Evolutionary conservation across 1,140 invertebrate species (phyloP).

Genomic region (Drosophila virilis): DNA sequence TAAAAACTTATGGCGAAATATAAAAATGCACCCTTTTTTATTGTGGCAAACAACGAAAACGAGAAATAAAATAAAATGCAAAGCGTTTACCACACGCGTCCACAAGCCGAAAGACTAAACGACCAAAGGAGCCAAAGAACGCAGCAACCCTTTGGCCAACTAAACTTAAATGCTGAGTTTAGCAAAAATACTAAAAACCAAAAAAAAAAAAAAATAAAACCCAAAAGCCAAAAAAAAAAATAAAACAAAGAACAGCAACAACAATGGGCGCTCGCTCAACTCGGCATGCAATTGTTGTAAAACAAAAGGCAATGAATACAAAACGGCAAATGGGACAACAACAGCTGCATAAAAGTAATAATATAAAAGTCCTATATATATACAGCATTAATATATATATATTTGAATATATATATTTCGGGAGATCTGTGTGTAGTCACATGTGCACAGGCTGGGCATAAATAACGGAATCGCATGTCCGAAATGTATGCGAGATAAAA

Average conservation of each 20-base stretch:
- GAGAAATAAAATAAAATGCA: constrained; percentile 78
- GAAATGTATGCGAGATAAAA: background rate
- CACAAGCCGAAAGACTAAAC: constrained; percentile 17
- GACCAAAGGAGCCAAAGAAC: constrained; percentile 29
- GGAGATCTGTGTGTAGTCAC: constrained; percentile 34
- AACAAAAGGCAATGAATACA: constrained; percentile 76
- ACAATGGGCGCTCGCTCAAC: constrained; percentile 24
- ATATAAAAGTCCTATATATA: constrained; percentile 54
- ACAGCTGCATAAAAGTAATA: constrained; percentile 64
- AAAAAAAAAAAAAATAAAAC: constrained; percentile 17
- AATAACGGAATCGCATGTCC: constrained; percentile 50
- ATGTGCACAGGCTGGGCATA: constrained; percentile 27
- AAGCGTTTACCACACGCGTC: constrained; percentile 66
- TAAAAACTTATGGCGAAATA: constrained; percentile 82
- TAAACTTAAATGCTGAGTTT: constrained; percentile 81
- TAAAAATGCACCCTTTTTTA: constrained; percentile 81
- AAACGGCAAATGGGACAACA: constrained; percentile 66
- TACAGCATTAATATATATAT: constrained; percentile 28
- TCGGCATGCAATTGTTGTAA: constrained; percentile 76
- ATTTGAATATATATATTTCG: constrained; percentile 17
- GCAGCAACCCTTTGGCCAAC: constrained; percentile 66
- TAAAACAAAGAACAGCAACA: constrained; percentile 26
- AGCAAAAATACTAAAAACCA: constrained; percentile 54
- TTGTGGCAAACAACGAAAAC: constrained; percentile 78
- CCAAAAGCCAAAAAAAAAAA: too few relatives aligned